phyloP scores from a whole-genome alignment of 92 coral and sea anemone species.

The Plumapathes pennacea region DNA sequence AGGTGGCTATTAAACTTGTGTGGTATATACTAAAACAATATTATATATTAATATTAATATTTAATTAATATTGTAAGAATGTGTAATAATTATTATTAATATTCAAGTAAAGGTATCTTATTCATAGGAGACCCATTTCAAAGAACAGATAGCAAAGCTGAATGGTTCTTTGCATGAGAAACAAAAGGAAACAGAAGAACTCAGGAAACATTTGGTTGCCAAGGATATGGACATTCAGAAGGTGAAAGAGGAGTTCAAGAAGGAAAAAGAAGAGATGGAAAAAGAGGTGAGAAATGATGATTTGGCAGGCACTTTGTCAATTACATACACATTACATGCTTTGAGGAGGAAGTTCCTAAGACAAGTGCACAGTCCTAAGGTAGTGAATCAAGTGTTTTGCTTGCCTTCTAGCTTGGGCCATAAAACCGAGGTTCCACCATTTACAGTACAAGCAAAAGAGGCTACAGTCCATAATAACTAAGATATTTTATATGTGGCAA shows the following conservation, averaged over 20 bases:
- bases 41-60: background rate
- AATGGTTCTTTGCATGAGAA: slow-evolving; percentile 30
- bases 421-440: no score
- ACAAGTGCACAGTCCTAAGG: no score
- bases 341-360: no score
- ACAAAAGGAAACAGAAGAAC: slow-evolving; percentile 45
- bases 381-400: no score
- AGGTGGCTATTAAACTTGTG: background rate
- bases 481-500: no score
- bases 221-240: slow-evolving; percentile 34
- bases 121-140: slow-evolving; percentile 43
- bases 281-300: slow-evolving; percentile 54
- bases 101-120: background rate
- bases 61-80: background rate
- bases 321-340: no score
- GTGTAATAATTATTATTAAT: background rate
- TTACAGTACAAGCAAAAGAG: no score
- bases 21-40: background rate
- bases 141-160: slow-evolving; percentile 39
- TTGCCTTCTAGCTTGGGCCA: no score
- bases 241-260: slow-evolving; percentile 34
- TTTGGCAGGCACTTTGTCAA: no score
- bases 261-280: slow-evolving; percentile 39
- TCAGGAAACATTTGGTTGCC: slow-evolving; percentile 19
- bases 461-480: no score